Base-by-base conservation (phyloP, 2,888 invertebrate genomes). In the Drosophila hamatofila region DNA sequence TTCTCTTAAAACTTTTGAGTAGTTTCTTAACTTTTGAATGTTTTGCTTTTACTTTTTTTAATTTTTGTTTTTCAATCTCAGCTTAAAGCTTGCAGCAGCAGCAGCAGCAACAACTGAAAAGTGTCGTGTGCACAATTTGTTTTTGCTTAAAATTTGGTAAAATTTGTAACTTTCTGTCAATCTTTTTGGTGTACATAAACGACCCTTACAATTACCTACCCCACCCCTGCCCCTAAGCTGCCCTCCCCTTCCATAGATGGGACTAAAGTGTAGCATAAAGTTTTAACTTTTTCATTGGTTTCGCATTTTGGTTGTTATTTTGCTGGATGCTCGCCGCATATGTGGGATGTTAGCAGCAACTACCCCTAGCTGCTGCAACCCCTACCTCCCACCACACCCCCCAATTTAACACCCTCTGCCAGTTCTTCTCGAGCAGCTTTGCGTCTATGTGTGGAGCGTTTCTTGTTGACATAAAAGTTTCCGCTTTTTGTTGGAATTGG, bases 381-480 rank as follows among this genome's bases (percentile, higher is more conserved):
- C 58, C 35, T 25, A 25, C 27, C 48, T 42, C 18, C 30, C 30
- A 30, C n/a, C 25, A 6, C 16, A 16, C 2, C 1, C 16, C 35
- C 14, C 35, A 37, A 54, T 25, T 54, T 14, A 39, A 18, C 37
- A n/a, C 54, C 39, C 54, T 39, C 23, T 39, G 25, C 11, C 49
- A 18, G 44, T 25, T 46, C n/a, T 35, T 7, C 52, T 33, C 42
- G 51, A 56, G 49, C 55, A 65, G 69, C 65, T 71, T 44, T 60
- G 64, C 58, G 35, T 33, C n/a, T 30, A 30, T 67, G 65, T 62
- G 65, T 62, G 39, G 62, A 78, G 64, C 71, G 66, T 76, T 83
- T 81, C 82, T 78, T 81, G 86, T 81, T 86, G 84, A 84, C 83
- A 86, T 72, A 81, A 83, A 84, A 84, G 82, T 86, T 84, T 84